Percentiles rank a stretch among this genome's conserved stretches.
phyloP scores from a whole-genome alignment of 2,113 vertebrate genomes.

The Rissa tridactyla region DNA sequence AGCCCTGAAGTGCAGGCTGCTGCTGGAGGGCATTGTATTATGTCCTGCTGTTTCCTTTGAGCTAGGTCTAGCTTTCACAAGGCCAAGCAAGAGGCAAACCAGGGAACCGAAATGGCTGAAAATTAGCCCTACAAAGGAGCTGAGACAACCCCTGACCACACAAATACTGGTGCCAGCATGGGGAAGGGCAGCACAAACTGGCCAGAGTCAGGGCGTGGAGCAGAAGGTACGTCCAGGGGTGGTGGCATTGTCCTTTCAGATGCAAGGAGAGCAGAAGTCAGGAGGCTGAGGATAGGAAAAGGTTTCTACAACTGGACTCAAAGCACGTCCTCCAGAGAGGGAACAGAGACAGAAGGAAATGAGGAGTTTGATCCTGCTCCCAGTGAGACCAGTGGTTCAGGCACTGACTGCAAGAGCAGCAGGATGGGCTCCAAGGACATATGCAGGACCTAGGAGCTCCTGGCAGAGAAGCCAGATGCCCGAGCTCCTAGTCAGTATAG shows the following conservation, averaged over 20 bases:
- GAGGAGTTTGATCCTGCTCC: neutral
- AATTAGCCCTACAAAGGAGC: neutral
- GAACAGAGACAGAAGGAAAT: neutral
- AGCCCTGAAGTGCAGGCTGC: neutral
- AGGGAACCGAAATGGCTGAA: neutral
- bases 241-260: neutral
- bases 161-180: neutral
- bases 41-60: neutral
- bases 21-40: neutral
- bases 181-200: neutral
- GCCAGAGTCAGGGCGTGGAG: neutral
- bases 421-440: neutral
- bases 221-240: neutral
- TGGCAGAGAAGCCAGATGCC: neutral
- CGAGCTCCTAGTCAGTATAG: neutral
- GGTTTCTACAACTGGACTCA: neutral
- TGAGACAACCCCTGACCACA: neutral
- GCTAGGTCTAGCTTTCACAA: neutral
- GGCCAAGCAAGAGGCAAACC: neutral
- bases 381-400: neutral
- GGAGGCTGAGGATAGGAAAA: neutral
- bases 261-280: neutral
- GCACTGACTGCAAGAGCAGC: neutral
- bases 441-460: rapidly evolving
- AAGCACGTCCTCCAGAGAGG: neutral